Conservation (phyloP, 2,888 invertebrate species). For the Hesperia comma region DNA sequence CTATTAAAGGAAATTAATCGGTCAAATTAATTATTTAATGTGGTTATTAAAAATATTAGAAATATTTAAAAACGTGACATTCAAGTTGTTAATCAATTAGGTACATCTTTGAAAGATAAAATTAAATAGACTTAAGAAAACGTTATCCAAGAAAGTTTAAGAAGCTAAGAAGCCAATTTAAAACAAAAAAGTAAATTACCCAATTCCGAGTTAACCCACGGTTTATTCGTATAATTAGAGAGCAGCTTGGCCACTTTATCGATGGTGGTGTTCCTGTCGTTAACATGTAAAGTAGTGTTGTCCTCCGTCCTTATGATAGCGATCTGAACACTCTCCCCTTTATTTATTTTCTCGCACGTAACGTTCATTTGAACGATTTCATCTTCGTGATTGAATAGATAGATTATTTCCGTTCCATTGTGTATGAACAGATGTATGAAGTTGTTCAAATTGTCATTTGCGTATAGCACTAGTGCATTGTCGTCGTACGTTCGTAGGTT, state of each 20-base stretch:
- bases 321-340: conserved; percentile 93
- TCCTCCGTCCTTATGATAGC: conserved; percentile 91
- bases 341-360: conserved; percentile 88
- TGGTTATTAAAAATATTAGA: too few species aligned
- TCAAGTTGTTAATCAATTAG: too few species aligned
- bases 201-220: conserved; percentile 92
- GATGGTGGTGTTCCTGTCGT: conserved; percentile 89
- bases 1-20: too few species aligned
- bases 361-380: conserved; percentile 92
- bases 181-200: conserved; percentile 74
- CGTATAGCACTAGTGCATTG: conserved; percentile 92
- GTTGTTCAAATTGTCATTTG: conserved; percentile 96
- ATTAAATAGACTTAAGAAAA: too few species aligned
- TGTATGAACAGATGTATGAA: conserved; percentile 95
- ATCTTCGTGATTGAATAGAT: conserved; percentile 92
- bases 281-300: conserved; percentile 91
- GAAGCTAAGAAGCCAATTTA: too few species aligned
- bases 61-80: too few species aligned
- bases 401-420: conserved; percentile 91
- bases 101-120: too few species aligned
- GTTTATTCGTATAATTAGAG: conserved; percentile 91
- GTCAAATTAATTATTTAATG: too few species aligned
- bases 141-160: too few species aligned
- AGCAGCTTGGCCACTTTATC: conserved; percentile 88
- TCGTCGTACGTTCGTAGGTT: conserved; percentile 94